phyloP scores from a whole-genome alignment of 2,113 vertebrate species.

The Gopherus flavomarginatus region DNA sequence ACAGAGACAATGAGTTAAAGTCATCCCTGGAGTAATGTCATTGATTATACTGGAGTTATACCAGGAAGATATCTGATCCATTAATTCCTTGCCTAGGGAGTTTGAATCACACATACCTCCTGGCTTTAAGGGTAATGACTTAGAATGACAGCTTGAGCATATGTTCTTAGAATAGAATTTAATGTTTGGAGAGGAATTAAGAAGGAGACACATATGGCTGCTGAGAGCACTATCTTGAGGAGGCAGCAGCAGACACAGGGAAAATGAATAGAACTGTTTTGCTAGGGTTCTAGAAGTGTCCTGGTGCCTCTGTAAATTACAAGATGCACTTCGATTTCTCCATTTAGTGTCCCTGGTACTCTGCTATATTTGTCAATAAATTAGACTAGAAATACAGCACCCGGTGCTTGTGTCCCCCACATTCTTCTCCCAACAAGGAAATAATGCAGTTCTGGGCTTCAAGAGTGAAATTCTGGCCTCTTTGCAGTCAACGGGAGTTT shows the following conservation, averaged over 20 bases:
- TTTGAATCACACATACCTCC: rapidly evolving
- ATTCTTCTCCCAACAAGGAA: not conserved
- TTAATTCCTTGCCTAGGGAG: rapidly evolving
- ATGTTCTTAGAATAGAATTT: not conserved
- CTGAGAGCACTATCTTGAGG: not conserved
- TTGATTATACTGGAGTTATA: rapidly evolving
- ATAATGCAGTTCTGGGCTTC: not conserved
- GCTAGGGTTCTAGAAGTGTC: not conserved
- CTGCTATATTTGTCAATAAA: not conserved
- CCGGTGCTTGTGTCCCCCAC: too few species aligned
- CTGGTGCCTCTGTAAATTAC: not conserved
- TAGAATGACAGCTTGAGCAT: rapidly evolving
- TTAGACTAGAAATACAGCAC: not conserved
- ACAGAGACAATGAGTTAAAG: not conserved
- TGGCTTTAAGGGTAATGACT: rapidly evolving
- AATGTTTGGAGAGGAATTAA: not conserved
- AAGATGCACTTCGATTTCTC: not conserved
- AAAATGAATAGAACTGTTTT: not conserved
- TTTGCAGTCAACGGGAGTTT: not conserved
- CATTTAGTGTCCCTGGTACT: not conserved
- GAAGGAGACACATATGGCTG: rapidly evolving
- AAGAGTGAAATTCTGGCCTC: not conserved
- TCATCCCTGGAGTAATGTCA: not conserved
- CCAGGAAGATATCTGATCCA: not conserved
- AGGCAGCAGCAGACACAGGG: rapidly evolving